Conservation (phyloP, 2,113 vertebrate species). For the Rhagologus leucostigma region DNA sequence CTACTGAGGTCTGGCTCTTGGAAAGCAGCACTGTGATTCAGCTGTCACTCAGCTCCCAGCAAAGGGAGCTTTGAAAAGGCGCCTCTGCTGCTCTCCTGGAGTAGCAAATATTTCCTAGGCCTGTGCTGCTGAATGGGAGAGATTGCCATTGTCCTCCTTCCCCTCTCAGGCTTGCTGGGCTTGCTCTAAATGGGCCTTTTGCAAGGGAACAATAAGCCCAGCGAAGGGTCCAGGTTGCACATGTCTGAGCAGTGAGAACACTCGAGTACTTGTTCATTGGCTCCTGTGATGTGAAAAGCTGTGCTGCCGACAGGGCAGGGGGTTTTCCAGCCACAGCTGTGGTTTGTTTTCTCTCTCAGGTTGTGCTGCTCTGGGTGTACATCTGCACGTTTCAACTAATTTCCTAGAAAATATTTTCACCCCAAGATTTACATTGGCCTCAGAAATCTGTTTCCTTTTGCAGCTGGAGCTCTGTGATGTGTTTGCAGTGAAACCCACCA, state of each 20-base stretch:
- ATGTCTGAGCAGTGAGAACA: constrained; percentile 82
- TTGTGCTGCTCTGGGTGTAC: neutral
- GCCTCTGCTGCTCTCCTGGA: constrained; percentile 76
- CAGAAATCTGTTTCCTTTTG: neutral
- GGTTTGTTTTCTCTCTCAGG: constrained; percentile 39
- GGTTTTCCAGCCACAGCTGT: constrained; percentile 55
- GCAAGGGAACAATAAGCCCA: constrained; percentile 83
- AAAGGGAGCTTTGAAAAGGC: constrained; percentile 80
- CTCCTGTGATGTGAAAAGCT: constrained; percentile 55
- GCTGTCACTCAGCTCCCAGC: constrained; percentile 88
- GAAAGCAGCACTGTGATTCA: constrained; percentile 83
- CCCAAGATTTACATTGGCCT: constrained; percentile 1
- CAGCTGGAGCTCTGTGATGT: neutral
- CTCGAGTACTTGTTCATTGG: constrained; percentile 70
- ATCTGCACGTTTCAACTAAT: constrained; percentile 19
- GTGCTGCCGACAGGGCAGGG: constrained; percentile 37
- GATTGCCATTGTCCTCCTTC: constrained; percentile 78
- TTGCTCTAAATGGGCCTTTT: constrained; percentile 83
- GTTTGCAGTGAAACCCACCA: neutral
- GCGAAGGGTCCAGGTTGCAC: constrained; percentile 84
- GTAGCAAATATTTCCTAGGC: constrained; percentile 82
- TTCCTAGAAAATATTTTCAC: constrained; percentile 31
- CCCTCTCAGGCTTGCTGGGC: constrained; percentile 76
- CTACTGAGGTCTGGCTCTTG: constrained; percentile 75
- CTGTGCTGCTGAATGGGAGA: constrained; percentile 77